Evolutionary conservation across 2,113 vertebrate genomes (phyloP), one percentile per base, ranked within the genome.

Genomic region (Rhinolophus sinicus): DNA sequence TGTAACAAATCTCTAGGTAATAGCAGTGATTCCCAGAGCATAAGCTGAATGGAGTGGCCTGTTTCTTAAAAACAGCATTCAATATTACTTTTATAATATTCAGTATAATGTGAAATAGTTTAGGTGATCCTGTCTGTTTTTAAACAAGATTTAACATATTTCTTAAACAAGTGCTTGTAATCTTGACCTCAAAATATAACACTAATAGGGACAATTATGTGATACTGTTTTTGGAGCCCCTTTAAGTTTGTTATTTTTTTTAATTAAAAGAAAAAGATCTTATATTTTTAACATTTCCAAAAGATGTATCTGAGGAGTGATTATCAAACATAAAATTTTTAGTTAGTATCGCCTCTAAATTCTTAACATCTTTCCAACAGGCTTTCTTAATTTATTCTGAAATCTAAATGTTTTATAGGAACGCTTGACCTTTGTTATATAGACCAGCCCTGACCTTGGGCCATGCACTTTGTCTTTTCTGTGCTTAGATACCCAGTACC

Each of bases 401-500:
- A 35, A 56, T 44, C 4, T 86, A 40, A 89, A 35, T 84, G 30
- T 72, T 80, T 19, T n/a, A 2, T 47, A 52, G 60, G 52, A 69
- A 56, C 65, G 85, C 58, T 44, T 88, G 77, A 54, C 40, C 54
- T 24, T 77, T 38, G 38, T 16, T 28, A 1, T 38, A 12, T 26
- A 92, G 16, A 75, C 40, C 90, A 76, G 2, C 28, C 35, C 64
- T 93, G 56, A 83, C 64, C 86, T 75, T 30, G 70, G 89, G 16
- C 75, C 19, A 9, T 54, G n/a, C 4, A 47, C 56, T 81, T 78
- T 35, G 65, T 97, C 16, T 82, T 65, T 64, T 92, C 38, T 92
- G 5, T 90, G 93, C 67, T 76, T 78, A 99, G 99, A 99, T 99
- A 99, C 99, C 96, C 99, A 99, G 98, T 99, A 99, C 97, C 99